Conservation (phyloP, 2,888 invertebrate species). For the Athripsodes cinereus region DNA sequence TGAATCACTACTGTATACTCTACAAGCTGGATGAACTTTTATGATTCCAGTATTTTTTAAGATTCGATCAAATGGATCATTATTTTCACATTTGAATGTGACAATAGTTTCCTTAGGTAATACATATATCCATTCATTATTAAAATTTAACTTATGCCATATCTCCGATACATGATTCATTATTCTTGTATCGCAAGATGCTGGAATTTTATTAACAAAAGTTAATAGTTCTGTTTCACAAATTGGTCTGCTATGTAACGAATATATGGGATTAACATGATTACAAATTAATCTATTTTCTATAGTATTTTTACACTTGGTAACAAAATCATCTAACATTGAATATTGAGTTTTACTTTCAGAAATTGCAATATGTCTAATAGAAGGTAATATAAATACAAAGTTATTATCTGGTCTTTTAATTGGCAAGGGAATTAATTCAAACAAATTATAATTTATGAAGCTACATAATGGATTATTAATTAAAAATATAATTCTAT, state of each 20-base stretch:
- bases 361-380: not conserved
- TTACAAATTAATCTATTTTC: too few relatives aligned
- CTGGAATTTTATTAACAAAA: not conserved
- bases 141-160: not conserved
- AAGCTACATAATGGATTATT: not conserved
- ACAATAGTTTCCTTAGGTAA: not conserved
- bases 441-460: not conserved
- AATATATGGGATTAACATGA: not conserved
- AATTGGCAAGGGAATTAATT: not conserved
- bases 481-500: not conserved
- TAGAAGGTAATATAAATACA: not conserved
- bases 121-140: not conserved
- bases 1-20: not conserved
- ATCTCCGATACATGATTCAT: not conserved
- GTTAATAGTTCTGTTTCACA: not conserved
- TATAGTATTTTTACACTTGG: too few relatives aligned
- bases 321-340: not conserved
- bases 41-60: not conserved
- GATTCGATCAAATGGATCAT: not conserved
- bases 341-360: conserved; percentile 1
- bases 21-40: not conserved
- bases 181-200: not conserved
- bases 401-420: not conserved
- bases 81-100: not conserved
- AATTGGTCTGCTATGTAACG: not conserved